Conservation (phyloP, 2,888 invertebrate species). For the Hololepta plana region DNA sequence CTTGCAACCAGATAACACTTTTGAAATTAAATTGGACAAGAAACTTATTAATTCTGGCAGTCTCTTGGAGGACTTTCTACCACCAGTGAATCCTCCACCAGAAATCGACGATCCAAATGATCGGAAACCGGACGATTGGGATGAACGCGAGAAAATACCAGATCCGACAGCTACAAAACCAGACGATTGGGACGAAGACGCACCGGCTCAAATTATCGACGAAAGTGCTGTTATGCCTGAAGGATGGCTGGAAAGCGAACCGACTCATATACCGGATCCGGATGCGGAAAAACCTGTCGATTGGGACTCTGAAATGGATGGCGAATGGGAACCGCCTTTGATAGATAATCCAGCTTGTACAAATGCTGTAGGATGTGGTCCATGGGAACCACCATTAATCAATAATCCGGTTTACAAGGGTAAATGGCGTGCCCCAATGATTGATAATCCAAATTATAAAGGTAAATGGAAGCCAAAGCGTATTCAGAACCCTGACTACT, state of each 20-base stretch:
- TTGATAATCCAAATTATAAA: conserved; percentile 85
- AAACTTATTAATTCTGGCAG: conserved; percentile 72
- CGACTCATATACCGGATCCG: conserved; percentile 71
- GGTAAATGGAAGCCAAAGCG: conserved; percentile 86
- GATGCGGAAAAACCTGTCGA: conserved; percentile 76
- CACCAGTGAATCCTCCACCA: conserved; percentile 85
- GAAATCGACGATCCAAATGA: conserved; percentile 88
- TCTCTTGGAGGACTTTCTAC: conserved; percentile 75
- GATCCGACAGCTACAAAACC: conserved; percentile 82
- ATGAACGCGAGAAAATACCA: conserved; percentile 75
- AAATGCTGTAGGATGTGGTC: conserved; percentile 72
- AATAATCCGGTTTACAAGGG: conserved; percentile 88
- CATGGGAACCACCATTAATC: conserved; percentile 69
- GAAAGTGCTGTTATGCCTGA: conserved; percentile 67
- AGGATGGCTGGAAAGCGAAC: conserved; percentile 88
- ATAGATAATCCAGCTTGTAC: conserved; percentile 79
- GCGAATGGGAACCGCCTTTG: conserved; percentile 92
- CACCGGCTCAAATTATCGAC: conserved; percentile 79
- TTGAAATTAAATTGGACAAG: conserved; percentile 66
- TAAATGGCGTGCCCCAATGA: conserved; percentile 76
- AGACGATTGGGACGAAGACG: conserved; percentile 92
- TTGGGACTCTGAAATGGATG: conserved; percentile 98
- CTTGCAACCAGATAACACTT: conserved; percentile 62
- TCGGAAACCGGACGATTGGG: conserved; percentile 83
- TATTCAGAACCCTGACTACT: conserved; percentile 85